Evolutionary conservation across 2,888 invertebrate species (phyloP), one percentile per base, ranked within the genome.

Genomic region (Drosophila merina): DNA sequence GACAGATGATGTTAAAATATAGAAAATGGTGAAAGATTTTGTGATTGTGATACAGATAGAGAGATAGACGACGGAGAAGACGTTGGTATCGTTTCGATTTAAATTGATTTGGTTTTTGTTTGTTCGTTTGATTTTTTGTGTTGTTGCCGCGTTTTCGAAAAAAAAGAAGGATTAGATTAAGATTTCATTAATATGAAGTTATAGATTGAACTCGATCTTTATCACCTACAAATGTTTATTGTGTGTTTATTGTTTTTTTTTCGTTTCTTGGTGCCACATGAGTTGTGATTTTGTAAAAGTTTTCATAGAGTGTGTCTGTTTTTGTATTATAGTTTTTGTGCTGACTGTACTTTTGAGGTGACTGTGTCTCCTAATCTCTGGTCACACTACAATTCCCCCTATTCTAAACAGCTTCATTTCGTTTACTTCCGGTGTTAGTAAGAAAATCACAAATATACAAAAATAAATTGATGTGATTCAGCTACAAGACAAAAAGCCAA

Each of bases 81-180:
- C 80, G 50, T 82, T 64, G 60, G 79, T 78, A 50, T 54, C 45
- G 54, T 60, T 70, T 70, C 30, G 40, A 54, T 67, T 67, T 47
- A 33, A 40, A 48, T 66, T 48, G 48, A 42, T 57, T 68, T 31
- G 63, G 36, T 58, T 48, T 50, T 70, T 40, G 49, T 51, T 51
- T 44, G 58, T 42, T 60, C 25, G 48, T 48, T 59, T 49, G 57
- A 58, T 58, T 14, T 40, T 25, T 25, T 59, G 49, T 50, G 49
- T 52, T 63, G 51, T 71, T 71, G 63, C 40, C 48, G 78, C 77
- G 78, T 75, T 73, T 79, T 72, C 75, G 72, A 86, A 69, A 83
- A 77, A 77, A 81, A 72, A 81, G 72, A 81, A 81, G 85, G 74
- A 73, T 72, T 69, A 85, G 71, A 71, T 71, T 71, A 68, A 68